Conservation (phyloP, 2,113 vertebrate genomes). For the Ibidorhyncha struthersii region DNA sequence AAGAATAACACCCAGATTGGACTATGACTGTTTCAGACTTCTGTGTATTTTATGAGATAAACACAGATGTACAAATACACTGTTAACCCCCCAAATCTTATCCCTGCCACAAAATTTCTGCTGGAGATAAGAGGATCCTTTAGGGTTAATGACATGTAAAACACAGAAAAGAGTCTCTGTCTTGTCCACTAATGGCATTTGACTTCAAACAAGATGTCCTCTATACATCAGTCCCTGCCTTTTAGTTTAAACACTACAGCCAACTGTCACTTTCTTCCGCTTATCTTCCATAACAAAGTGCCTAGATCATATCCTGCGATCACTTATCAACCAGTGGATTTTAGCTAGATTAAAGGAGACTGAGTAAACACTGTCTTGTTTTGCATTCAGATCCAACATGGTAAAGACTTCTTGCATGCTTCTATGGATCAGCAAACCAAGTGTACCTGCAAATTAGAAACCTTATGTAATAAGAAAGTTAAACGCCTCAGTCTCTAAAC, state of each 20-base stretch:
- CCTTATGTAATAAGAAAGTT: neutral
- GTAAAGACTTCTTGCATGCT: neutral
- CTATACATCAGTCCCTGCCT: neutral
- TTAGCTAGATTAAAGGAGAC: neutral
- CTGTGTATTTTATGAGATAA: neutral
- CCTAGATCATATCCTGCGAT: neutral
- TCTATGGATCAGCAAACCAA: neutral
- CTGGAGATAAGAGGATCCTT: neutral
- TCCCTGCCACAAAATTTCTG: neutral
- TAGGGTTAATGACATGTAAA: neutral
- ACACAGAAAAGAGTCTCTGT: neutral
- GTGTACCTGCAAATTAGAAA: neutral
- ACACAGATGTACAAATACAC: neutral
- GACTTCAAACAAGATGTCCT: neutral
- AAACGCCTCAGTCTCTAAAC: neutral
- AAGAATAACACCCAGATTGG: neutral
- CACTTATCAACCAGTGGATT: neutral
- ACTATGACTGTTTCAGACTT: neutral
- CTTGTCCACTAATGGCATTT: neutral
- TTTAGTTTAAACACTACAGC: neutral
- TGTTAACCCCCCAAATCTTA: neutral
- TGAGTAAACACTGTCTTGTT: neutral
- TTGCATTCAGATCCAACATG: neutral
- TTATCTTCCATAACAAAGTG: neutral
- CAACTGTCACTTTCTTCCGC: neutral